Evolutionary conservation across 2,113 vertebrate species (phyloP).

Genomic region (Trichechus manatus): DNA sequence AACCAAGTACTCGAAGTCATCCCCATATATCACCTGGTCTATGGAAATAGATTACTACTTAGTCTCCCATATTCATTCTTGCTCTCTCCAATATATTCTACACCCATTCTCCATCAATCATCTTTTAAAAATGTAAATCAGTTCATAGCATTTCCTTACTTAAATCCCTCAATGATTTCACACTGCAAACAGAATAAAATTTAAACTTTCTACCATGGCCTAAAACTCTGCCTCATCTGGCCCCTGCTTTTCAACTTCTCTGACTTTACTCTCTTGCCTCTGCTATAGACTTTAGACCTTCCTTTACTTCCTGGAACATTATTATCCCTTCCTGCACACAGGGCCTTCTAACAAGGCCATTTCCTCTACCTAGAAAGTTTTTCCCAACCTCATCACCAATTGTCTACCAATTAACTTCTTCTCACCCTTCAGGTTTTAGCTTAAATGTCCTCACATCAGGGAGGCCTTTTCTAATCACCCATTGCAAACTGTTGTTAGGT

Average conservation of each 20-base stretch:
- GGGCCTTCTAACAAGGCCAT: background rate
- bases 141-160: background rate
- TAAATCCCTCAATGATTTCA: background rate
- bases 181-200: background rate
- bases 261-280: background rate
- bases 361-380: background rate
- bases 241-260: background rate
- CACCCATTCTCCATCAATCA: background rate
- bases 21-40: background rate
- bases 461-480: background rate
- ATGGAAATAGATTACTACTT: background rate
- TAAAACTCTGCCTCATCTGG: background rate
- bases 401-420: background rate
- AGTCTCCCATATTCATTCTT: background rate
- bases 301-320: background rate
- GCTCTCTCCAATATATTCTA: background rate
- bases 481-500: background rate
- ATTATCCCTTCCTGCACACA: background rate
- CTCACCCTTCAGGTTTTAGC: background rate
- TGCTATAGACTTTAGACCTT: background rate
- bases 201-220: background rate
- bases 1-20: background rate
- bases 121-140: background rate
- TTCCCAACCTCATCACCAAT: background rate
- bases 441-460: background rate